Conservation (phyloP, 2,797 vertebrate species). For the Galaxias olidus region DNA sequence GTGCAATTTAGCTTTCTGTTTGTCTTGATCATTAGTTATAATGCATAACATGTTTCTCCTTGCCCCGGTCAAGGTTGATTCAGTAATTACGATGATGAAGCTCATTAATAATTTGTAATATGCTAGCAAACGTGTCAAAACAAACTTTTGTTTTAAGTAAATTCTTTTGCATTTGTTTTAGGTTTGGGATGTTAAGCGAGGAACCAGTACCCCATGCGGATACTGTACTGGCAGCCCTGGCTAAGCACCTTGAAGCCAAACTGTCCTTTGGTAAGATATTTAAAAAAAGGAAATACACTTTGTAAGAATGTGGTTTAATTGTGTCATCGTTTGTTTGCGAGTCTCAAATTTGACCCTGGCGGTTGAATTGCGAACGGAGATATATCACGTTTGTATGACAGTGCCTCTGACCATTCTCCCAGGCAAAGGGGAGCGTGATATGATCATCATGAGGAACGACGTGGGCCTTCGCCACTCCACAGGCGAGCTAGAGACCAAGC, state of each 20-base stretch:
- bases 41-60: too few species aligned
- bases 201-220: slow-evolving; percentile 83
- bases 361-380: too few species aligned
- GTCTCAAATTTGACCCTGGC: too few species aligned
- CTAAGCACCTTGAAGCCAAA: slow-evolving; percentile 87
- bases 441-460: slow-evolving; percentile 91
- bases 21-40: too few species aligned
- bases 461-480: slow-evolving; percentile 90
- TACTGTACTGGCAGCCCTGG: slow-evolving; percentile 82
- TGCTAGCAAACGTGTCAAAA: too few species aligned
- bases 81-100: too few species aligned
- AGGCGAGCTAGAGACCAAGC: slow-evolving; percentile 91
- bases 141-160: background rate
- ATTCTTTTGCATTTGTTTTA: slow-evolving; percentile 40
- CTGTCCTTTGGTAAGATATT: slow-evolving; percentile 83
- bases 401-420: background rate
- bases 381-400: background rate
- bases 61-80: too few species aligned
- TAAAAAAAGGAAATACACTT: too few species aligned
- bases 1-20: too few species aligned
- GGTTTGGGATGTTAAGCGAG: slow-evolving; percentile 89
- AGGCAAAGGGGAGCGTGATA: slow-evolving; percentile 83
- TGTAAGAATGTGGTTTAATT: too few species aligned
- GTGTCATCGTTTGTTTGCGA: too few species aligned
- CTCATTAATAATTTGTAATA: too few species aligned